phyloP scores from a whole-genome alignment of 2,888 invertebrate species.

The Sesia bembeciformis region DNA sequence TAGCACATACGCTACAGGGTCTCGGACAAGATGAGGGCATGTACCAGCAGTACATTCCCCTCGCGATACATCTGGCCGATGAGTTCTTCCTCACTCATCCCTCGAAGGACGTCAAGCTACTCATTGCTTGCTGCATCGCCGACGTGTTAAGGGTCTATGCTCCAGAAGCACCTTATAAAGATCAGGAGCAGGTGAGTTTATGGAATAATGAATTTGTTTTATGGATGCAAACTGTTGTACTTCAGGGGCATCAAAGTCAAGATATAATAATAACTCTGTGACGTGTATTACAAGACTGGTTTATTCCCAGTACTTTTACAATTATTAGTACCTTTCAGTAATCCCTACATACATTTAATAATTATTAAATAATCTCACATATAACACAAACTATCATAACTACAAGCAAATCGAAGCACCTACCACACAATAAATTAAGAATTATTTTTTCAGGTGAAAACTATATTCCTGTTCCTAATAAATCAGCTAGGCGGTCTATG shows the following conservation, averaged over 20 bases:
- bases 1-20: conserved; percentile 95
- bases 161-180: conserved; percentile 98
- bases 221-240: neutral
- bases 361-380: too few species aligned
- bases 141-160: conserved; percentile 97
- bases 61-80: conserved; percentile 93
- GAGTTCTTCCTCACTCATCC: conserved; percentile 93
- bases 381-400: too few species aligned
- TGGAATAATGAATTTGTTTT: neutral
- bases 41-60: conserved; percentile 91
- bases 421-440: too few species aligned
- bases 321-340: too few species aligned
- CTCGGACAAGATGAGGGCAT: conserved; percentile 97
- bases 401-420: too few species aligned
- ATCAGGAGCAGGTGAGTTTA: conserved; percentile 86
- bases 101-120: conserved; percentile 93
- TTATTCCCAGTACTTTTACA: too few species aligned
- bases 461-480: conserved; percentile 95
- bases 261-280: too few species aligned
- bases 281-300: neutral
- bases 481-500: conserved; percentile 94
- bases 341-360: too few species aligned
- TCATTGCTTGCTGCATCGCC: conserved; percentile 97
- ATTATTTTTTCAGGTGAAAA: conserved; percentile 63
- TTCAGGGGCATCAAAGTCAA: too few species aligned